Percentiles rank a stretch among this genome's conserved stretches.
Conservation (phyloP, 2,113 vertebrate species). For the Mus musculus region DNA sequence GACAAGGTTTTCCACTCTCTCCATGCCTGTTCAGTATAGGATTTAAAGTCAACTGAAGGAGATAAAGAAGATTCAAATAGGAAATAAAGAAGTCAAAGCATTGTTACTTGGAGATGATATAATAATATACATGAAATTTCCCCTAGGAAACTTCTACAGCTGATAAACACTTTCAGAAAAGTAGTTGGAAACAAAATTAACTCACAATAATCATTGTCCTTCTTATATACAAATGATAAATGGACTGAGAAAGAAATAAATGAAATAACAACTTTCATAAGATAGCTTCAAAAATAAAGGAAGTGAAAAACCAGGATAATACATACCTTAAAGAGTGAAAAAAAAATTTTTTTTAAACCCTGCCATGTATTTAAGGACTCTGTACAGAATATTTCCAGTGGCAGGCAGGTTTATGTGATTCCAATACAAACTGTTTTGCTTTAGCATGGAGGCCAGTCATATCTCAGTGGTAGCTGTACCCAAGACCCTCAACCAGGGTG, state of each 20-base stretch:
- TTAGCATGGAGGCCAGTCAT: rapidly evolving
- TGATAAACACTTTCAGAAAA: not conserved
- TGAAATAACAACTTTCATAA: not conserved
- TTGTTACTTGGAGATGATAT: not conserved
- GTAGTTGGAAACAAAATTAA: not conserved
- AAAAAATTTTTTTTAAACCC: not conserved
- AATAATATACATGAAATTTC: not conserved
- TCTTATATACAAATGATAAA: not conserved
- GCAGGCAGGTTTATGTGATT: not conserved
- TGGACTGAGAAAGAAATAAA: not conserved
- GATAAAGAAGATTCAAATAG: too few species aligned
- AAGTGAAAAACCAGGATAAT: not conserved
- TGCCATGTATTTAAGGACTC: not conserved
- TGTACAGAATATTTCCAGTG: not conserved
- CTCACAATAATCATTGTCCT: not conserved
- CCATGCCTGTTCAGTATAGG: not conserved
- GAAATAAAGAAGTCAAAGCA: too few species aligned
- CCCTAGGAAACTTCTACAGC: not conserved
- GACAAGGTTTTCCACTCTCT: not conserved
- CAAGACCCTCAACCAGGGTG: rapidly evolving
- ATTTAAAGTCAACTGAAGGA: too few species aligned
- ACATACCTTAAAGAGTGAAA: not conserved
- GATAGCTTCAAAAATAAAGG: not conserved
- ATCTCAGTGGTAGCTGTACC: not conserved
- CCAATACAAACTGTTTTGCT: rapidly evolving